Conservation (phyloP, 1,140 invertebrate species). For the Protaetia brevitarsis region DNA sequence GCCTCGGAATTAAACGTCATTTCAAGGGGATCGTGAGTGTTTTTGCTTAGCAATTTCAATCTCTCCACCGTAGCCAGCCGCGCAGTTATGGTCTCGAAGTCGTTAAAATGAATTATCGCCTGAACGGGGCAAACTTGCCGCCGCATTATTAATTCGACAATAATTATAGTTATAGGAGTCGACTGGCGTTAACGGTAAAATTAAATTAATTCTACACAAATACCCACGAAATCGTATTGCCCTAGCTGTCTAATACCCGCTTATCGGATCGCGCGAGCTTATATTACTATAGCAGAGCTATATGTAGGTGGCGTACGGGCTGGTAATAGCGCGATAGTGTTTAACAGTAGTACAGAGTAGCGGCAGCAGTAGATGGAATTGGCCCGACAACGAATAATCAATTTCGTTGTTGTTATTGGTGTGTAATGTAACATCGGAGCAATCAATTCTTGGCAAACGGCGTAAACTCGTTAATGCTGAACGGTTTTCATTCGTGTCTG, state of each 20-base stretch:
- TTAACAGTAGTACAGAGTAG: too few species aligned
- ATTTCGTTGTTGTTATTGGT: not conserved
- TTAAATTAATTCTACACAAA: slow-evolving; percentile 14
- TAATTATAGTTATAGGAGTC: slow-evolving; percentile 6
- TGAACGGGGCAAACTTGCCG: not conserved
- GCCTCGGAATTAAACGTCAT: slow-evolving; percentile 1
- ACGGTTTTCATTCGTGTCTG: not conserved
- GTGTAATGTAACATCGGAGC: not conserved
- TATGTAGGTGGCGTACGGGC: not conserved
- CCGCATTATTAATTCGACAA: slow-evolving; percentile 15
- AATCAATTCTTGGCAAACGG: slow-evolving; percentile 2
- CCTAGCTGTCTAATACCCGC: too few species aligned
- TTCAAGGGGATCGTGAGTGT: not conserved
- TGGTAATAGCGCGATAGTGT: too few species aligned
- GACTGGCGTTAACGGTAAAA: slow-evolving; percentile 1
- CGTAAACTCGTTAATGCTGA: not conserved
- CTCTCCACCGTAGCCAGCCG: not conserved
- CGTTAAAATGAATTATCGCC: slow-evolving; percentile 14
- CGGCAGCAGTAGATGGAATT: not conserved
- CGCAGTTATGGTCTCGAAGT: not conserved
- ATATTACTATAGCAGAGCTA: not conserved
- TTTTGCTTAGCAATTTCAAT: slow-evolving; percentile 16
- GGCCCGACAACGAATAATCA: not conserved
- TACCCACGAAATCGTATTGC: slow-evolving; percentile 2
- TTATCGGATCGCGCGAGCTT: not conserved